Evolutionary conservation across 2,888 invertebrate genomes (phyloP), one percentile per base, ranked within the genome.

Genomic region (Euspilapteryx auroguttella): DNA sequence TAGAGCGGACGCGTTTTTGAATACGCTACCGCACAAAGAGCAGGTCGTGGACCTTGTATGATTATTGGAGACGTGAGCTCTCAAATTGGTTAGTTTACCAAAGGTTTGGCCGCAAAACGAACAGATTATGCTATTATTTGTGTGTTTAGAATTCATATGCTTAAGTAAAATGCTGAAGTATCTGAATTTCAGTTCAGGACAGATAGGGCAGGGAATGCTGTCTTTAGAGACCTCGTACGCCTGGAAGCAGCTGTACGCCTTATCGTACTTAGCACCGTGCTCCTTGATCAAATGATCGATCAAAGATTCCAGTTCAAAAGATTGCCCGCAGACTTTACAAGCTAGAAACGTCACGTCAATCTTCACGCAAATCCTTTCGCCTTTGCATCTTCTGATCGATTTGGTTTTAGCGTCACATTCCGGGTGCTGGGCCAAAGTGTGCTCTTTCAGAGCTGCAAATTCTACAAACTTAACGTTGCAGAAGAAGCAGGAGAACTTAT

Each of bases 101-200:
- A 68, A 75, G 17, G 56, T 54, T 1, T 61, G 49, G 0, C 73
- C 73, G 34, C 73, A 75, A 28, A 57, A 65, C 29, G 66, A 66
- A 36, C 75, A 75, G 8, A 75, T 69, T 9, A 53, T 52, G 14
- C 62, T 69, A 22, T 69, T 65, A 13, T 65, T 55, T 25, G 56
- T 66, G 21, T 75, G 73, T 13, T 57, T 64, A 0, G 61, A 49
- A 21, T 68, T 73, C 25, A 71, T 54, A 28, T 75, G 73, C 2
- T 64, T 47, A 3, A 68, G 38, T 2, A 75, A 38, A 0, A 56
- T 61, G 0, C 58, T 56, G 24, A 73, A 64, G 30, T 71, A 75
- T 9, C 65, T 33, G 28, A 75, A 75, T 0, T 45, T 45, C 15
- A 33, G 29, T 2, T 56, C 52, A 0, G 55, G 42, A 25, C 73